Evolutionary conservation across 1,140 invertebrate genomes (phyloP).

Genomic region (Oncopeltus fasciatus): DNA sequence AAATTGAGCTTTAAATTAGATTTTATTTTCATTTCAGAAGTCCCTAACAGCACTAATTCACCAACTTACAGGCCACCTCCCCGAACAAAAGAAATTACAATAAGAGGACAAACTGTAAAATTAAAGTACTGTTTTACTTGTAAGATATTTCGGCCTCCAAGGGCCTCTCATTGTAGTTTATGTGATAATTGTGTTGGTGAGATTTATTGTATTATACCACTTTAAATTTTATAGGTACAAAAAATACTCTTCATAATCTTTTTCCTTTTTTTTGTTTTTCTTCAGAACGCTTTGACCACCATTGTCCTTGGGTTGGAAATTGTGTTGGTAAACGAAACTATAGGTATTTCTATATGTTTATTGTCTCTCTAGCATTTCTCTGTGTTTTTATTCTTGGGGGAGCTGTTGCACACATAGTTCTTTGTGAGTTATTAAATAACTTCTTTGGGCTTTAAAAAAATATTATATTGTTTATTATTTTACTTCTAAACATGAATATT

Average conservation of each 20-base stretch:
- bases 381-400: conserved; percentile 95
- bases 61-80: conserved; percentile 72
- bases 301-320: conserved; percentile 79
- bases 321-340: conserved; percentile 96
- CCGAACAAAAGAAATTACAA: conserved; percentile 82
- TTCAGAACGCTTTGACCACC: conserved; percentile 47
- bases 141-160: conserved; percentile 96
- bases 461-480: not conserved
- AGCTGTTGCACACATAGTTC: conserved; percentile 82
- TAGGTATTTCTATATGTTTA: conserved; percentile 97
- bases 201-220: conserved; percentile 55
- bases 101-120: conserved; percentile 85
- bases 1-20: not conserved
- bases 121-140: conserved; percentile 98
- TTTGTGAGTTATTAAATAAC: conserved; percentile 53
- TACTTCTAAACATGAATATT: conserved; percentile 19
- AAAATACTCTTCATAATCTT: not conserved
- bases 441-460: not conserved
- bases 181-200: conserved; percentile 97
- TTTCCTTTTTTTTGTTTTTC: conserved; percentile 24
- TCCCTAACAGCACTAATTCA: conserved; percentile 63
- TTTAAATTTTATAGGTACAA: not conserved
- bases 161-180: conserved; percentile 94
- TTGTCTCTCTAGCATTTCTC: conserved; percentile 87
- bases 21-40: conserved; percentile 39